phyloP scores from a whole-genome alignment of 2,797 vertebrate genomes.

The Sebastes trivittatus region DNA sequence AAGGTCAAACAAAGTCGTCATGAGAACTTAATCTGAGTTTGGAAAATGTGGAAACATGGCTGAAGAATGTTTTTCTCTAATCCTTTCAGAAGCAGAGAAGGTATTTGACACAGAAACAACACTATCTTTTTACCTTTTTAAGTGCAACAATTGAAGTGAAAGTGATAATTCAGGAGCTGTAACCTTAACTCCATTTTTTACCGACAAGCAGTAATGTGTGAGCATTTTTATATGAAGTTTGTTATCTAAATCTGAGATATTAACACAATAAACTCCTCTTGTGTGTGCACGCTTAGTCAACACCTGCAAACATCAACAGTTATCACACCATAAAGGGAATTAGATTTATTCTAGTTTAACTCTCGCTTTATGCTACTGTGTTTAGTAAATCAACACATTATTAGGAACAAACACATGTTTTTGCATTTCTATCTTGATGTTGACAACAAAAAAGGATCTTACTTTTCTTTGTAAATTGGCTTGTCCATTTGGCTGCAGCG shows the following conservation, averaged over 20 bases:
- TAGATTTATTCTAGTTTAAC: neutral
- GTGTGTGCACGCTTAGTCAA: neutral
- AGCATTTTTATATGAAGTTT: neutral
- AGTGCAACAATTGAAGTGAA: neutral
- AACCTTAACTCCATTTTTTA: neutral
- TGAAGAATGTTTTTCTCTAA: neutral
- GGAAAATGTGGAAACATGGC: slow-evolving; percentile 1
- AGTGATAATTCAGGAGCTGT: neutral
- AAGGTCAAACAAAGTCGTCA: slow-evolving; percentile 45
- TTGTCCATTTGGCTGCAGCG: slow-evolving; percentile 14
- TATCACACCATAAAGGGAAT: neutral
- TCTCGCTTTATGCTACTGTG: neutral
- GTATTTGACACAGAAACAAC: slow-evolving; percentile 2
- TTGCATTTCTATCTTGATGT: neutral
- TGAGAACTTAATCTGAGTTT: slow-evolving; percentile 27
- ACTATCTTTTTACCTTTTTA: neutral
- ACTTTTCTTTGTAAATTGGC: slow-evolving; percentile 44
- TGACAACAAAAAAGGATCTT: slow-evolving; percentile 12
- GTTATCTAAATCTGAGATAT: neutral
- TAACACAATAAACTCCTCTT: neutral
- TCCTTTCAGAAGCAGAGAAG: neutral
- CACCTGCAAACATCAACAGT: neutral
- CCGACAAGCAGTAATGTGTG: neutral
- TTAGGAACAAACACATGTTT: neutral
- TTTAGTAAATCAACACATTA: neutral